Evolutionary conservation across 2,888 invertebrate genomes (phyloP).

Genomic region (Galeruca laticollis): DNA sequence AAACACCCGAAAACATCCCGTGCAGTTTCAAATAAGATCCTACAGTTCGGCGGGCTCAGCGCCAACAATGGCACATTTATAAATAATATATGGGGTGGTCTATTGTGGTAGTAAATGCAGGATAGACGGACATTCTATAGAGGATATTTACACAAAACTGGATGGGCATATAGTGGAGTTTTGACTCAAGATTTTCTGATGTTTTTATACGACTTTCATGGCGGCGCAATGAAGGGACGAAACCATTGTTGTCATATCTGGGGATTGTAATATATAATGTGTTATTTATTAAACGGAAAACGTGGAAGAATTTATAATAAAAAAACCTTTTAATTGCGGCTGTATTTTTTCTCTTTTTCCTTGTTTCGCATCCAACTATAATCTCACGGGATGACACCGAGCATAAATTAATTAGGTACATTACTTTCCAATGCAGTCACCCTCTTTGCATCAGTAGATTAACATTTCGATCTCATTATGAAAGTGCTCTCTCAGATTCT

Average conservation of each 20-base stretch:
- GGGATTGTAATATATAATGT: not conserved
- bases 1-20: slow-evolving; percentile 18
- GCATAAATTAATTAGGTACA: slow-evolving; percentile 8
- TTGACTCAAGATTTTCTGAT: slow-evolving; percentile 27
- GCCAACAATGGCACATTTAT: slow-evolving; percentile 54
- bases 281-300: too few relatives aligned
- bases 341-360: not conserved
- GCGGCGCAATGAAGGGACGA: slow-evolving; percentile 4
- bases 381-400: not conserved
- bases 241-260: not conserved
- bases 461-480: slow-evolving; percentile 18
- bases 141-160: slow-evolving; percentile 32
- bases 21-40: slow-evolving; percentile 27
- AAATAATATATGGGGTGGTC: slow-evolving; percentile 59
- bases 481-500: slow-evolving; percentile 5
- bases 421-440: slow-evolving; percentile 7
- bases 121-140: slow-evolving; percentile 32
- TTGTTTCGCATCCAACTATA: not conserved
- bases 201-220: slow-evolving; percentile 24
- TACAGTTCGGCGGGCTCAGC: slow-evolving; percentile 44
- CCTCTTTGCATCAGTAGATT: slow-evolving; percentile 11
- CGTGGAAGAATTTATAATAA: too few relatives aligned
- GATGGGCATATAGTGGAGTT: slow-evolving; percentile 23
- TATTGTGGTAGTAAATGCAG: slow-evolving; percentile 56
- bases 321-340: too few relatives aligned